Evolutionary conservation across 2,888 invertebrate genomes (phyloP), one percentile per base, ranked within the genome.

Genomic region (Rotaria sp.): DNA sequence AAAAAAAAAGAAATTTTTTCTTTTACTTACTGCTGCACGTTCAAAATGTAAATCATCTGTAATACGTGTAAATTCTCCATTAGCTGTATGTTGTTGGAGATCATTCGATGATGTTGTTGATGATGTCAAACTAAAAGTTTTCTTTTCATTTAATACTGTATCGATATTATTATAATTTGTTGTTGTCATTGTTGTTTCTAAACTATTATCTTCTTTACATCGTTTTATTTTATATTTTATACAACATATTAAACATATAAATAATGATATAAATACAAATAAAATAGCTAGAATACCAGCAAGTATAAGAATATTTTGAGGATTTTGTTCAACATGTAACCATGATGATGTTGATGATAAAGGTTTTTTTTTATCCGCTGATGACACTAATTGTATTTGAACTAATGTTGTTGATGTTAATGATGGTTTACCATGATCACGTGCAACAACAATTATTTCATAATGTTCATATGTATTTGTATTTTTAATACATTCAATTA

Each of bases 31-130:
- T 13, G 80, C 80, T 67, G 67, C 18, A 3, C 80, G 41, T n/a
- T 80, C 80, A 80, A 80, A 80, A n/a, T 80, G 80, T n/a, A 45
- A 26, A 80, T 80, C 80, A 80, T 80, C 80, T n/a, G 80, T 26
- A n/a, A 67, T 67, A 80, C 45, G 80, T 26, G 45, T 45, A 80
- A 45, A 80, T 45, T 80, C 26, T 15, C 80, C 80, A 80, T 80
- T 80, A 8, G 80, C 80, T 13, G 45, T n/a, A 26, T 80, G 41
- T 45, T 80, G 80, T 80, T 80, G 80, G 11, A 80, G 26, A 38
- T 80, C 80, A 45, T 80, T 80, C 11, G 38, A 45, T 80, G 80
- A 80, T 26, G 45, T n/a, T 41, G 80, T 45, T n/a, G 80, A 80
- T 45, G 80, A 80, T 41, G 80, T 15, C 4, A 45, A 80, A 26